Evolutionary conservation across 1,140 invertebrate genomes (phyloP).

Genomic region (Drosophila dunni): DNA sequence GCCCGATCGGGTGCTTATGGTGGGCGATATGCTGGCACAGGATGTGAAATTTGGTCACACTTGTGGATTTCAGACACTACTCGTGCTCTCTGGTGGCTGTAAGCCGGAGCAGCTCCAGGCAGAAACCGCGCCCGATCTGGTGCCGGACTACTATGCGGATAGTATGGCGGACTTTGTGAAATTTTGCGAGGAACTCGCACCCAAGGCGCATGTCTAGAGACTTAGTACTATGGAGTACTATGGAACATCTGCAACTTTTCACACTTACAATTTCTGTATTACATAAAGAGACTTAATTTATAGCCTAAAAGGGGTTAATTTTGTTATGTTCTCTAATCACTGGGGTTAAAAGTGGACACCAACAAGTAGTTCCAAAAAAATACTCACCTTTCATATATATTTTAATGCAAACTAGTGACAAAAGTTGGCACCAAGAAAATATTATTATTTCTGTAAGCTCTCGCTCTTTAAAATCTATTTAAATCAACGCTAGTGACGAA

Average conservation of each 20-base stretch:
- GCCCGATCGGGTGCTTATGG: slow-evolving; percentile 86
- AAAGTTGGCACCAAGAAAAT: too few species aligned
- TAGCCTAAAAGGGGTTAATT: not conserved
- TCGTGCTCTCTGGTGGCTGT: slow-evolving; percentile 85
- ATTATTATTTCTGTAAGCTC: too few species aligned
- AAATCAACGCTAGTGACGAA: too few species aligned
- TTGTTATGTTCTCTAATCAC: too few species aligned
- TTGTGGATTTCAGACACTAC: slow-evolving; percentile 86
- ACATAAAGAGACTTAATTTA: not conserved
- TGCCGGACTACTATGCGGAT: slow-evolving; percentile 86
- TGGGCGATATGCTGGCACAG: slow-evolving; percentile 87
- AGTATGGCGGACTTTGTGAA: slow-evolving; percentile 66
- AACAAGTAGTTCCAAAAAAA: too few species aligned
- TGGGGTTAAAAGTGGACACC: too few species aligned
- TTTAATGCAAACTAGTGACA: too few species aligned
- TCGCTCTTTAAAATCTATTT: too few species aligned
- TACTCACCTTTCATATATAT: too few species aligned
- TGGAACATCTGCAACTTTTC: not conserved
- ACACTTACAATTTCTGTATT: not conserved
- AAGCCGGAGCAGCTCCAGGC: slow-evolving; percentile 72
- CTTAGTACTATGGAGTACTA: not conserved
- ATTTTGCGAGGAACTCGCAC: slow-evolving; percentile 27
- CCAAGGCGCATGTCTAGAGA: slow-evolving; percentile 57
- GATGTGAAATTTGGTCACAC: slow-evolving; percentile 86
- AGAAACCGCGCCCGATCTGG: slow-evolving; percentile 44